Base-by-base conservation (phyloP, 1,140 invertebrate species). In the Brachionus calyciflorus region DNA sequence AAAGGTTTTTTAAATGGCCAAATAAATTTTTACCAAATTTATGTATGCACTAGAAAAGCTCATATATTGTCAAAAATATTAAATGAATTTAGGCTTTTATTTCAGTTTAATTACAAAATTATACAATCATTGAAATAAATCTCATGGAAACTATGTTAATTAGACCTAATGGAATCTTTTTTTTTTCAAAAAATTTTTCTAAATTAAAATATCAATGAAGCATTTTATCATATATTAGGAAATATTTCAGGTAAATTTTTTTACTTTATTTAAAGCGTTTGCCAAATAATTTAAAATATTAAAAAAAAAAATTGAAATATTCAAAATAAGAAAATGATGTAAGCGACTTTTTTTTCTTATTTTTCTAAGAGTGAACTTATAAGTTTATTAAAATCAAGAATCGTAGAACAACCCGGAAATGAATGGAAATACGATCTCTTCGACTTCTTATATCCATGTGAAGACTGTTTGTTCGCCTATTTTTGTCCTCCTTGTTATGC, bases 161-260 rank as follows among this genome's bases (percentile, higher is more conserved):
- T n/a, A n/a, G n/a, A n/a, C n/a, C n/a, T n/a, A n/a, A n/a, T n/a
- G n/a, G n/a, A n/a, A n/a, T n/a, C n/a, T n/a, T n/a, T n/a, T n/a
- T n/a, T n/a, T n/a, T n/a, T n/a, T n/a, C n/a, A n/a, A n/a, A n/a
- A n/a, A n/a, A 28, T 55, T 24, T 28, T 55, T 26, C 14, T 55
- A 55, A 55, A 55, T 55, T 28, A 55, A 55, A 55, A 55, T 55
- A 55, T 55, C 53, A 55, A 55, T 28, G 17, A 55, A 14, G 53
- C 53, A 55, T 55, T 17, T 3, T n/a, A n/a, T n/a, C n/a, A n/a
- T n/a, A n/a, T 14, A 55, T 28, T 55, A 44, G 5, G 12, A 28
- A 55, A 55, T 33, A 24, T 28, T 28, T 10, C 28, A 28, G 33
- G 10, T 55, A 55, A 28, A 55, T 26, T 28, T 3, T 12, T 24